Percentiles rank a stretch among this genome's conserved stretches.
phyloP scores from a whole-genome alignment of 2,888 invertebrate genomes.

The Anthophora plumipes region DNA sequence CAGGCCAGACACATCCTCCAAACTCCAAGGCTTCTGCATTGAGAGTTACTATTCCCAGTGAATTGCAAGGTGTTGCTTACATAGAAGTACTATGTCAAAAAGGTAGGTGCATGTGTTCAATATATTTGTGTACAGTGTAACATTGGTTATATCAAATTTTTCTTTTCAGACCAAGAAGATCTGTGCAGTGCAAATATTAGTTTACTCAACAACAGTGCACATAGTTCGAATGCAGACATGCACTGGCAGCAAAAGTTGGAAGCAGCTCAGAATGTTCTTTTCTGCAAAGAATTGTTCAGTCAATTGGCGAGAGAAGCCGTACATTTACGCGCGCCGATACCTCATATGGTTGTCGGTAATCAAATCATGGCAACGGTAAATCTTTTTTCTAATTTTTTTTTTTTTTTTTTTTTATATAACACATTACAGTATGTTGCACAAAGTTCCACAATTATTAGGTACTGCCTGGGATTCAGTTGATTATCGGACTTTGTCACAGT shows the following conservation, averaged over 20 bases:
- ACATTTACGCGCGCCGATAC: constrained; percentile 95
- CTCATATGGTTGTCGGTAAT: constrained; percentile 98
- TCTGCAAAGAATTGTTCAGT: constrained; percentile 98
- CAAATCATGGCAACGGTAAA: constrained; percentile 97
- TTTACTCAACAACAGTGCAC: constrained; percentile 91
- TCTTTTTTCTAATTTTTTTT: background rate
- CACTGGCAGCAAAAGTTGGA: constrained; percentile 99
- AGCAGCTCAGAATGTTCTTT: constrained; percentile 97
- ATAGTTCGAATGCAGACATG: constrained; percentile 90
- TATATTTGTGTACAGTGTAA: background rate
- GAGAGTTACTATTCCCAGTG: constrained; percentile 96
- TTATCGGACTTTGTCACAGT: constrained; percentile 96
- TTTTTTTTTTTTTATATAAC: background rate
- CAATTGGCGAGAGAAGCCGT: constrained; percentile 98
- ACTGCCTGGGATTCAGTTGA: constrained; percentile 96
- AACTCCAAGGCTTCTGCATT: constrained; percentile 90
- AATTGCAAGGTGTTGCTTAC: constrained; percentile 97
- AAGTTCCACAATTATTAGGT: constrained; percentile 85
- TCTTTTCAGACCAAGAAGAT: constrained; percentile 92
- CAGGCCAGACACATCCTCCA: constrained; percentile 85
- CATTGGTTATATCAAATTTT: background rate
- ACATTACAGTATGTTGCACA: background rate
- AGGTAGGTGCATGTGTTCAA: constrained; percentile 85
- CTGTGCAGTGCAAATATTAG: constrained; percentile 93
- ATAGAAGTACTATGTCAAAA: constrained; percentile 98